These are phyloP conservation scores for Takifugu ocellatus DNA, from an alignment of 2,797 vertebrate genomes.

Conservation along the genomic window DNA sequence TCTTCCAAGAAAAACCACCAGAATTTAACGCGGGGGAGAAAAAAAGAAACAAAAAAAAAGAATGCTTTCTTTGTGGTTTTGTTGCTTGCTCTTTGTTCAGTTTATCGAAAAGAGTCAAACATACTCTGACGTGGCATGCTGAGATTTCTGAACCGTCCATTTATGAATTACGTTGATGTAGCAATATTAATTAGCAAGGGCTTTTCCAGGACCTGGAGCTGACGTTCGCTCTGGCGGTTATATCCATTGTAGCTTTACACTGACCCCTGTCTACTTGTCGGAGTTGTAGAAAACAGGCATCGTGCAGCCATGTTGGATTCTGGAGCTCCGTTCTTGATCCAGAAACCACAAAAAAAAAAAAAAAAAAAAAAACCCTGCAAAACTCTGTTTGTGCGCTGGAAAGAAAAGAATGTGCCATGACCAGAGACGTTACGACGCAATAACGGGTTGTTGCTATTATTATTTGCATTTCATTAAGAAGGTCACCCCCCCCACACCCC, in stretches of 20 bases:
- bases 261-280: slow-evolving; percentile 44
- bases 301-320: slow-evolving; percentile 27
- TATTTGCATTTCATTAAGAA: slow-evolving; percentile 51
- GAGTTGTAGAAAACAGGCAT: slow-evolving; percentile 29
- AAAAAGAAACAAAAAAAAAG: slow-evolving; percentile 8
- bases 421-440: slow-evolving; percentile 32
- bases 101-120: slow-evolving; percentile 33
- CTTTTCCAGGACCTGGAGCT: slow-evolving; percentile 72
- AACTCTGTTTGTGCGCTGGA: slow-evolving; percentile 32
- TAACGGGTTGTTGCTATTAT: slow-evolving; percentile 53
- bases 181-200: slow-evolving; percentile 84
- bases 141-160: slow-evolving; percentile 63
- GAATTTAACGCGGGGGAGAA: slow-evolving; percentile 54
- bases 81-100: slow-evolving; percentile 49
- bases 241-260: slow-evolving; percentile 71
- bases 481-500: background rate
- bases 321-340: slow-evolving; percentile 15
- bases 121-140: slow-evolving; percentile 52
- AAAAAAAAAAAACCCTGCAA: slow-evolving; percentile 26
- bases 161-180: slow-evolving; percentile 77
- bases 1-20: slow-evolving; percentile 64
- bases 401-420: slow-evolving; percentile 24
- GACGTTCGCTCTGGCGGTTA: slow-evolving; percentile 56
- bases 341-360: slow-evolving; percentile 24
- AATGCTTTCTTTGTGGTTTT: slow-evolving; percentile 53